phyloP scores from a whole-genome alignment of 2,888 invertebrate genomes.

The Parnassius apollo region DNA sequence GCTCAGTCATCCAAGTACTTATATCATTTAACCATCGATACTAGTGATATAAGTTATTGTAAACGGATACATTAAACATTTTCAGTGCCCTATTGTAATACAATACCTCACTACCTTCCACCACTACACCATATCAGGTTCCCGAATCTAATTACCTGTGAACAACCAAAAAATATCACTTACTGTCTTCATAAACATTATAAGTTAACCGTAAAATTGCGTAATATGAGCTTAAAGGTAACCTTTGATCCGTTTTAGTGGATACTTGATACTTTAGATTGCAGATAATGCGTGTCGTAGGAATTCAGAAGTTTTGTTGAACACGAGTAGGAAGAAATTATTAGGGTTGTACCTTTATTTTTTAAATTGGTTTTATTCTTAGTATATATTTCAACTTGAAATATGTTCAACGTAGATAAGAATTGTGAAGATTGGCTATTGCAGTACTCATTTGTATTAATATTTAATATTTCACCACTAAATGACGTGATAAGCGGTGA shows the following conservation, averaged over 20 bases:
- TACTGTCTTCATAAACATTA: conserved; percentile 9
- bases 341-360: too few species aligned
- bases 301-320: not conserved
- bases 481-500: too few species aligned
- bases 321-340: too few species aligned
- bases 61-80: conserved; percentile 1
- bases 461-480: too few species aligned
- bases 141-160: conserved; percentile 37
- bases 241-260: conserved; percentile 6
- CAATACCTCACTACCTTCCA: conserved; percentile 3
- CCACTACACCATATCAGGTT: conserved; percentile 15
- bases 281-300: not conserved
- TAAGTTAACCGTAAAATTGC: conserved; percentile 30
- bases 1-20: too few species aligned
- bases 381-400: too few species aligned
- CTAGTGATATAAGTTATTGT: too few species aligned
- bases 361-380: too few species aligned
- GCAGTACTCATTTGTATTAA: too few species aligned
- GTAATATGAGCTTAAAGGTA: conserved; percentile 22
- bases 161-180: conserved; percentile 30
- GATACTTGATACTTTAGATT: conserved; percentile 2
- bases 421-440: too few species aligned
- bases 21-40: too few species aligned
- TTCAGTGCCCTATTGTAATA: conserved; percentile 4
- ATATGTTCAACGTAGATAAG: too few species aligned